phyloP scores from a whole-genome alignment of 1,140 invertebrate species.

The Schlechtendalia chinensis region DNA sequence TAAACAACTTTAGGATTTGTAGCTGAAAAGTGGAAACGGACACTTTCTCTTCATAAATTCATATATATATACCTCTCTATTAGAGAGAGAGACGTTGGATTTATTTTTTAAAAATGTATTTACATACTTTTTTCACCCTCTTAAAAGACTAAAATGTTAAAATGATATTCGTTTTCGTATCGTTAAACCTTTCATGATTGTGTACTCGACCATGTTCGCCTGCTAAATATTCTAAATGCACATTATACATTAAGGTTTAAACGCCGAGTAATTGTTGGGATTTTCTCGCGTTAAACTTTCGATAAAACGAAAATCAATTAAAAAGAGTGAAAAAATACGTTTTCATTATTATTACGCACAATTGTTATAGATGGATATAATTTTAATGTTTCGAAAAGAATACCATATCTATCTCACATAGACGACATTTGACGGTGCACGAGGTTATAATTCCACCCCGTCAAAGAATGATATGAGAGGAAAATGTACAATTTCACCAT shows the following conservation, averaged over 20 bases:
- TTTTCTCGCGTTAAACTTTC: background rate
- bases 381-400: no score
- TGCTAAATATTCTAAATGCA: conserved; percentile 15
- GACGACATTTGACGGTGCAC: no score
- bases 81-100: background rate
- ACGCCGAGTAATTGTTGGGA: background rate
- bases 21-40: conserved; percentile 17
- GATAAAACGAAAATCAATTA: background rate
- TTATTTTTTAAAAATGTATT: background rate
- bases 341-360: background rate
- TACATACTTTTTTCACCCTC: background rate
- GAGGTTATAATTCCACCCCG: no score
- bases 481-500: no score
- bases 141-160: conserved; percentile 9
- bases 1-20: conserved; percentile 24
- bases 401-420: no score
- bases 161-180: conserved; percentile 26
- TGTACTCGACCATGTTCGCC: conserved; percentile 1
- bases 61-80: background rate
- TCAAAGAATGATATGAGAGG: no score
- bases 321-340: background rate
- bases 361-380: no score
- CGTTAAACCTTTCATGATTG: conserved; percentile 24
- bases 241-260: conserved; percentile 22
- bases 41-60: conserved; percentile 25